Percentiles rank a stretch among this genome's conserved stretches.
phyloP scores from a whole-genome alignment of 2,888 invertebrate species.

The Drosophila antonietae region DNA sequence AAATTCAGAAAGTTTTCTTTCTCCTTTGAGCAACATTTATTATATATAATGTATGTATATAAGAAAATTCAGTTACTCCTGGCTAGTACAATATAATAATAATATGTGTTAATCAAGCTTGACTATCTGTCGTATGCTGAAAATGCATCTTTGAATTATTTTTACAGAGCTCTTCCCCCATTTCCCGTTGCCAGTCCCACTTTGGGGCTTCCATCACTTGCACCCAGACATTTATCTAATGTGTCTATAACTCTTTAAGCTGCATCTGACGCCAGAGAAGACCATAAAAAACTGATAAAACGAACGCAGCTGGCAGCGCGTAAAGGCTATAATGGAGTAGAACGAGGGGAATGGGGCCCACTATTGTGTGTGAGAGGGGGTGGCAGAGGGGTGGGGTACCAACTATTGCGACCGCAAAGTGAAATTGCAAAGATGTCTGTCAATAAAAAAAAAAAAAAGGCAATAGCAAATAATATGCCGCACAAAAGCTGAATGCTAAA shows the following conservation, averaged over 20 bases:
- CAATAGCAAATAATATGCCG: constrained; percentile 72
- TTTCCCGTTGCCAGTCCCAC: not conserved
- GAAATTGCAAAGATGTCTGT: constrained; percentile 65
- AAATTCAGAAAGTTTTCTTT: too few species aligned
- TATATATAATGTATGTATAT: not conserved
- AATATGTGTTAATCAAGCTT: not conserved
- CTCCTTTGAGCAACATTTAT: too few species aligned
- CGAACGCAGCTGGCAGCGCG: constrained; percentile 3
- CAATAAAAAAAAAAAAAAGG: constrained; percentile 48
- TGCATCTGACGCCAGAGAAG: constrained; percentile 18
- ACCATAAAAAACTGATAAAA: constrained; percentile 29
- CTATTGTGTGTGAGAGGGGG: not conserved
- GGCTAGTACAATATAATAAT: too few species aligned
- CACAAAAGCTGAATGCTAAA: constrained; percentile 59
- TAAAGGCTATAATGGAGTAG: too few species aligned
- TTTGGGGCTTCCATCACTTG: not conserved
- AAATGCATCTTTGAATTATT: not conserved
- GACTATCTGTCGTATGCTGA: not conserved
- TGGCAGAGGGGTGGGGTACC: not conserved
- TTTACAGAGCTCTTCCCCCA: not conserved
- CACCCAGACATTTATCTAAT: constrained; percentile 3
- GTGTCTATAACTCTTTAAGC: constrained; percentile 20
- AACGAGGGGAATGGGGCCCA: not conserved
- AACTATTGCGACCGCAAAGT: constrained; percentile 63
- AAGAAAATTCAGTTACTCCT: not conserved